A percentile compares a stretch with the other conserved stretches of the same genome.
These are phyloP conservation scores for Tetropium fuscum DNA, from an alignment of 2,888 invertebrate genomes.

Conservation along the genomic window DNA sequence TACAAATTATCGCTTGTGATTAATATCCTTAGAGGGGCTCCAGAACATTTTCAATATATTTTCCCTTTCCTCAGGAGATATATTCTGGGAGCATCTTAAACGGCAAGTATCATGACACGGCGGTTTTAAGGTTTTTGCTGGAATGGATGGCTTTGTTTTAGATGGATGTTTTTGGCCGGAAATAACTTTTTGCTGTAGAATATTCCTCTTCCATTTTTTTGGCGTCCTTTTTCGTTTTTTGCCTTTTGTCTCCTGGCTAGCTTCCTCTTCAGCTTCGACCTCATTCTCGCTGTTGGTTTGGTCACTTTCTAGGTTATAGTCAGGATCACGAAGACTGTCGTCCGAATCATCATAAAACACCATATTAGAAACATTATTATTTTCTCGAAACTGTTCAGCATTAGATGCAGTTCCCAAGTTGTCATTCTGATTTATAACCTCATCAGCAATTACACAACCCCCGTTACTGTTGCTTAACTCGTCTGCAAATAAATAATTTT, in stretches of 20 bases:
- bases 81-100: conserved; percentile 11
- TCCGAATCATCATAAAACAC: too few relatives aligned
- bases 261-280: too few relatives aligned
- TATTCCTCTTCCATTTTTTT: conserved; percentile 26
- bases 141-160: conserved; percentile 4
- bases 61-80: conserved; percentile 15
- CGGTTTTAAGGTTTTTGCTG: conserved; percentile 16
- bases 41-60: conserved; percentile 24
- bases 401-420: too few relatives aligned
- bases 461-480: background rate
- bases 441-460: too few relatives aligned
- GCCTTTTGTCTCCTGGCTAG: too few relatives aligned
- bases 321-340: too few relatives aligned
- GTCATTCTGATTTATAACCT: too few relatives aligned
- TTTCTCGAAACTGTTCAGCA: too few relatives aligned
- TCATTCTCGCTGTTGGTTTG: too few relatives aligned
- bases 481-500: background rate
- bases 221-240: conserved; percentile 31
- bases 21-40: conserved; percentile 8
- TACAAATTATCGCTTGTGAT: conserved; percentile 21
- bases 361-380: too few relatives aligned
- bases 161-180: conserved; percentile 20
- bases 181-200: conserved; percentile 14
- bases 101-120: conserved; percentile 14
- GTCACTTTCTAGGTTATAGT: too few relatives aligned